Conservation (phyloP, 2,797 vertebrate species). For the Chaenodraco wilsoni region DNA sequence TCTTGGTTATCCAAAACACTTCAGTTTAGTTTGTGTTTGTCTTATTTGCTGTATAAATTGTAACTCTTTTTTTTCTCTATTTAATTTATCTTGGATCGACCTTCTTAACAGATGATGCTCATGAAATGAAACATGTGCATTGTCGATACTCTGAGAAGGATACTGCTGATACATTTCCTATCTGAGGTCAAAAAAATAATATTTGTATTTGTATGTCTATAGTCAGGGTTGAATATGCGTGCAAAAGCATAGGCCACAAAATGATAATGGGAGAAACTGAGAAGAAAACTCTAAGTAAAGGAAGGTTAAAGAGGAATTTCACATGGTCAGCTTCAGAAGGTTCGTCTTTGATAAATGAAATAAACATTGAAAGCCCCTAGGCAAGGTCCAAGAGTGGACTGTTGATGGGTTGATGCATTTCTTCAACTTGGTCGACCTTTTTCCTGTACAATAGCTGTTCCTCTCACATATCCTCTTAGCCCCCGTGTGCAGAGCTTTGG, state of each 20-base stretch:
- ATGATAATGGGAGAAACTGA: conserved; percentile 46
- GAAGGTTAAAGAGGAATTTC: conserved; percentile 50
- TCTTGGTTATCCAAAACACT: neutral
- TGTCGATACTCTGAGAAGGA: conserved; percentile 40
- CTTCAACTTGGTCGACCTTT: conserved; percentile 8
- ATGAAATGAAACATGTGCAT: conserved; percentile 26
- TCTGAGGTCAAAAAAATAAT: conserved; percentile 18
- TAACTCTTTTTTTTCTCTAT: neutral
- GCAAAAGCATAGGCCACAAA: conserved; percentile 46
- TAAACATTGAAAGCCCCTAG: conserved; percentile 24
- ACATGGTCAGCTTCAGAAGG: conserved; percentile 41
- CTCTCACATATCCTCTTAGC: conserved; percentile 1
- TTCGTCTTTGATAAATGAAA: conserved; percentile 38
- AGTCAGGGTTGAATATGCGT: conserved; percentile 55
- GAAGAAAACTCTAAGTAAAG: conserved; percentile 46
- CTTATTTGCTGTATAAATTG: conserved; percentile 19
- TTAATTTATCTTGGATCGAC: conserved; percentile 6
- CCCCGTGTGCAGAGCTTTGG: neutral
- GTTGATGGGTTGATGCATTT: neutral
- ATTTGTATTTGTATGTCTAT: conserved; percentile 43
- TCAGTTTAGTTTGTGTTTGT: conserved; percentile 10
- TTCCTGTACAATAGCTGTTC: conserved; percentile 7
- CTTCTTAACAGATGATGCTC: conserved; percentile 18
- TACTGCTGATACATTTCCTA: conserved; percentile 31
- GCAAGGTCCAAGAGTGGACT: neutral